Base-by-base conservation (phyloP, 1,140 invertebrate species). In the Heliconius melpomene region DNA sequence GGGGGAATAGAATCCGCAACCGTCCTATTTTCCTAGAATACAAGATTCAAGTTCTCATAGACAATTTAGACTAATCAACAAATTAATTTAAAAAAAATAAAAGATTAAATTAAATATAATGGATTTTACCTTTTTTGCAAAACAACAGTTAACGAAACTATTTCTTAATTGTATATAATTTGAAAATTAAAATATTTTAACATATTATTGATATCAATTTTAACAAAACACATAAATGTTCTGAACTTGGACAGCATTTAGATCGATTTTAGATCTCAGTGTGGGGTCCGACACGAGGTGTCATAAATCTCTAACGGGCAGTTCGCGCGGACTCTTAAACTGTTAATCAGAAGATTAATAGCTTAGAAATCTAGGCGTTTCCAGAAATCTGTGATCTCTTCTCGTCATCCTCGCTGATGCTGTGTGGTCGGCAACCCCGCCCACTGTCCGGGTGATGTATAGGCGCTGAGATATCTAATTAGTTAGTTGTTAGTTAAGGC, bases 371-470 rank as follows among this genome's bases (percentile, higher is more conserved):
- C 74, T 60, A 76, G 79, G 32, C 74, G 79, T 80, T 80, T 80
- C 79, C 79, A 80, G 79, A 76, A 80, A 80, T 50, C 32, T 29
- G 46, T 73, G 29, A 75, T 75, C 74, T 74, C 57, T 72, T 72
- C 46, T 75, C 26, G 46, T 29, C 73, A 46, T 46, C 13, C 13
- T 46, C 26, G 11, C n/a, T 26, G 29, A 52, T 57, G 36, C 50
- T 79, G 78, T 79, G 79, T 76, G 74, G 79, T 79, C 79, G n/a
- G 50, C 78, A 23, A 46, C 26, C 11, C 60, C 79, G 79, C 79
- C 79, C 79, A 80, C 79, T 6, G 75, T 23, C 78, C 40, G 20
- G 13, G 70, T 79, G 78, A 79, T 79, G 26, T 71, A 79, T 74
- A 32, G 40, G 40, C 75, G 23, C 46, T 32, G 26, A 60, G 73